Evolutionary conservation across 1,140 invertebrate species (phyloP), one percentile per base, ranked within the genome.

Genomic region (Drosophila quadrilineata): DNA sequence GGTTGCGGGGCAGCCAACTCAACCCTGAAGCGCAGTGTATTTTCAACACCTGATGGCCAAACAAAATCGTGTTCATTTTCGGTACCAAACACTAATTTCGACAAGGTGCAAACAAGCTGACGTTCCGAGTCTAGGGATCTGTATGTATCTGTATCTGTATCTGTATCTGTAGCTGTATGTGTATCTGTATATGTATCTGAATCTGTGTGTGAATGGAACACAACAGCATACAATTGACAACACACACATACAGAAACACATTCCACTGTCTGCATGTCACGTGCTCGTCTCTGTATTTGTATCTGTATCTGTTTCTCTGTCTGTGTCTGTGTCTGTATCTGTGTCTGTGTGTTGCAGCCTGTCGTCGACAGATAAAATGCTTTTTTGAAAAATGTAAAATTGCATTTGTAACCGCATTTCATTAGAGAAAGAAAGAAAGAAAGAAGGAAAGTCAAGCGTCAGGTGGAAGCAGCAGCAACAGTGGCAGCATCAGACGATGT

Each of bases 51-150:
- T 85, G 77, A 73, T 85, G 79, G 77, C 70, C 79, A 77, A 77
- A 85, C 79, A 84, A 84, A n/a, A 85, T 84, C 77, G 79, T 84
- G 77, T 84, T 84, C 77, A 84, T 84, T 85, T n/a, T 84, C 50
- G 74, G 73, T 73, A 77, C n/a, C 73, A 85, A 85, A 84, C 77
- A 84, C 77, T 84, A 84, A 84, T 84, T 84, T 84, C 77, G 79
- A 84, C 77, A 84, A 84, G 79, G 77, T 85, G 77, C 77, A 84
- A 84, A 84, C 77, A 84, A 85, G 77, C 79, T 77, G 79, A 72
- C 76, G 54, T 46, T 36, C 33, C 35, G 45, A 58, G 36, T 43
- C 26, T 65, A 28, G 14, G 28, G 21, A 49, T 49, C 33, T 59
- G 36, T 19, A 38, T 38, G 57, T 67, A 48, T 65, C 53, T 62